phyloP scores from a whole-genome alignment of 2,888 invertebrate genomes.

The Catocala sponsa region DNA sequence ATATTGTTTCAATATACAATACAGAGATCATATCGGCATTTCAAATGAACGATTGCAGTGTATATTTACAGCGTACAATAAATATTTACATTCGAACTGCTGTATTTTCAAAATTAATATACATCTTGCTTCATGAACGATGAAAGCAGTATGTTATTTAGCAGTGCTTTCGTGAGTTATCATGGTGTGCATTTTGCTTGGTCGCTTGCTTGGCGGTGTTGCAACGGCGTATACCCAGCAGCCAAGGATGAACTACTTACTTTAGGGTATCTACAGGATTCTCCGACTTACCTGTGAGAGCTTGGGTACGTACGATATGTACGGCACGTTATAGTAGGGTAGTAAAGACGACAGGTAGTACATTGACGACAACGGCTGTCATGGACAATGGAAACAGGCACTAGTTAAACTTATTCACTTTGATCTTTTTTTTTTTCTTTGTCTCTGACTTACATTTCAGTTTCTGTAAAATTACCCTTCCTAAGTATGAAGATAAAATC shows the following conservation, averaged over 20 bases:
- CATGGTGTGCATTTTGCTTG: constrained; percentile 7
- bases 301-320: constrained; percentile 78
- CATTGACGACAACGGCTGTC: constrained; percentile 79
- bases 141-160: constrained; percentile 43
- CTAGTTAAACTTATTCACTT: constrained; percentile 36
- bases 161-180: constrained; percentile 28
- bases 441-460: not conserved
- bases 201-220: constrained; percentile 11
- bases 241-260: constrained; percentile 48
- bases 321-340: constrained; percentile 79
- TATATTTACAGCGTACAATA: constrained; percentile 2
- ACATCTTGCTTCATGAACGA: constrained; percentile 22
- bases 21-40: too few relatives aligned
- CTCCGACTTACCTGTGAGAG: constrained; percentile 79
- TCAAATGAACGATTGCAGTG: not conserved
- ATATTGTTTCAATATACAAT: too few relatives aligned
- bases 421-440: constrained; percentile 4
- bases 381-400: constrained; percentile 53
- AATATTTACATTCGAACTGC: constrained; percentile 28
- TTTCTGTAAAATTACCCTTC: not conserved
- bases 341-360: constrained; percentile 79
- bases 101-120: constrained; percentile 11
- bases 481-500: not conserved
- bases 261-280: constrained; percentile 39
- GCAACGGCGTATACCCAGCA: constrained; percentile 32